Evolutionary conservation across 92 coral and sea anemone species (phyloP), one percentile per base, ranked within the genome.

Genomic region (Actinostola sp.): DNA sequence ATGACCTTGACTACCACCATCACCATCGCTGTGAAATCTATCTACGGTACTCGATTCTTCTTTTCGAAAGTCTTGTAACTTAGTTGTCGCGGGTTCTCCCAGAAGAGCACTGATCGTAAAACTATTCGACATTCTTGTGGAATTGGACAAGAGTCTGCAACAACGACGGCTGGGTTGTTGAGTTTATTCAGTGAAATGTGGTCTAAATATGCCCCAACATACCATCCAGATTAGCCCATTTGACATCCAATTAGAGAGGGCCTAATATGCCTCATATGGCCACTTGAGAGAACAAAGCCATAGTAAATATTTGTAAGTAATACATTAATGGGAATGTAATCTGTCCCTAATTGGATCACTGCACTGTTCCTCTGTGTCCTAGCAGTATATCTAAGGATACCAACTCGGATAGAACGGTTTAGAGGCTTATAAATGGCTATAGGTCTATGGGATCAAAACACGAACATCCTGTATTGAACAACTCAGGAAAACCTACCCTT

Each of bases 251-350:
- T 76, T 83, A 86, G 69, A 17, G 49, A 11, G 51, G 49, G 43
- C 24, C 81, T 55, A 57, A 48, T 63, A 61, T 35, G 55, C 81
- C 89, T 78, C 83, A 76, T 86, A 63, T 80, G 73, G 52, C 84
- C 80, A 82, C 96, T 86, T 82, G 79, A 73, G 73, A 53, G 75
- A 72, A 83, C 82, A 86, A 91, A 83, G 74, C 32, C 79, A 75
- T 85, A 75, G 87, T 87, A 91, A 91, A 83, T 83, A 84, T 78
- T 88, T 82, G 84, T 63, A 64, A 75, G 54, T 75, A 75, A 75
- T 75, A 75, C 81, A 41, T 55, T 75, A 75, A 75, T 75, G n/a
- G 81, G 81, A 75, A 75, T 75, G 63, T 75, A 75, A 75, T 63
- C 58, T 75, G 68, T 32, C 32, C 35, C 53, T 63, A 75, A 75